Evolutionary conservation across 2,113 vertebrate species (phyloP).

Genomic region (Microcebus lehilahytsara): DNA sequence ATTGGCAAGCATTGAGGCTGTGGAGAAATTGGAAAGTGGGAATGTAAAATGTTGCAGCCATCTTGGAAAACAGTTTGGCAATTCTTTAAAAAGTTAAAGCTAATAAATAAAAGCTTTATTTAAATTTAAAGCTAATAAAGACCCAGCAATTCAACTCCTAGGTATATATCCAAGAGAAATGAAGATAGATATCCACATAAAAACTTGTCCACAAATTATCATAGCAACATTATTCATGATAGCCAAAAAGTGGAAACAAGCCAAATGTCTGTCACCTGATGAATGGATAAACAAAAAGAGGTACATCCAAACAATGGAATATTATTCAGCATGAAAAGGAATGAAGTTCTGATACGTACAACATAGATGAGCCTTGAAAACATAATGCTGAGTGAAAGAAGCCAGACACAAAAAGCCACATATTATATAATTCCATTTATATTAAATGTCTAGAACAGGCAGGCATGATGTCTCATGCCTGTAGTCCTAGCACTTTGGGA

Average conservation of each 20-base stretch:
- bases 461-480: no score
- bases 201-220: not conserved
- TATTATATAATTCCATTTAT: not conserved
- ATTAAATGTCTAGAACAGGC: not conserved
- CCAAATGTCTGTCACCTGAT: not conserved
- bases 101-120: no score
- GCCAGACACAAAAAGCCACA: not conserved
- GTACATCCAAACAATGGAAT: not conserved
- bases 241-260: not conserved
- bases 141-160: not conserved
- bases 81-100: not conserved
- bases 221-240: not conserved
- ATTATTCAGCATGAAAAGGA: not conserved
- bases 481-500: no score
- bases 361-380: not conserved
- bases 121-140: no score
- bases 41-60: not conserved
- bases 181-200: not conserved
- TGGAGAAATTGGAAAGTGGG: not conserved
- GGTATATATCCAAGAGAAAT: not conserved
- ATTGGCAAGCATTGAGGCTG: not conserved
- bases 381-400: no score
- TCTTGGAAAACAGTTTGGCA: not conserved
- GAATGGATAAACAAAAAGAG: not conserved
- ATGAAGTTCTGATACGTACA: not conserved